Evolutionary conservation across 2,888 invertebrate genomes (phyloP).

Genomic region (Parascotia fuliginaria): DNA sequence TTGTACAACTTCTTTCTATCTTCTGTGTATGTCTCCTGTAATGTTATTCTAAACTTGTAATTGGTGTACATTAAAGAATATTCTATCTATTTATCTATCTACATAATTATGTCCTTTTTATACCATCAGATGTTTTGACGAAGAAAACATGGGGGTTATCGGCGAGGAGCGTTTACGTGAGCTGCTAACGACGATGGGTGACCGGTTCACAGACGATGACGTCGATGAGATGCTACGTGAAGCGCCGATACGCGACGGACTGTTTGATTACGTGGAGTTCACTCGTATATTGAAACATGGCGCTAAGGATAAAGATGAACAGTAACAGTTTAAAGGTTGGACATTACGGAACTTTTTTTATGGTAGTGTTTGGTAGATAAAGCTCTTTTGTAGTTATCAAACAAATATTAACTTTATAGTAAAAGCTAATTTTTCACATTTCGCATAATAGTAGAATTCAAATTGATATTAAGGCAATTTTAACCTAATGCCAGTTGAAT

Average conservation of each 20-base stretch:
- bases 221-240: conserved; percentile 99
- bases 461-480: no score
- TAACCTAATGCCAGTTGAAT: no score
- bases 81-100: no score
- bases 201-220: conserved; percentile 98
- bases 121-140: conserved; percentile 93
- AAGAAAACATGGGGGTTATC: conserved; percentile 96
- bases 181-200: conserved; percentile 98
- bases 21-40: no score
- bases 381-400: no score
- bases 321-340: conserved; percentile 75
- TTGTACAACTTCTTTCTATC: no score
- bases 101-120: background rate
- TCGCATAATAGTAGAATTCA: no score
- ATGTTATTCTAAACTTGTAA: no score
- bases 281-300: conserved; percentile 99
- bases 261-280: conserved; percentile 99
- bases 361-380: no score
- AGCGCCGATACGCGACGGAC: conserved; percentile 97
- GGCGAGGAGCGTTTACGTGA: conserved; percentile 98
- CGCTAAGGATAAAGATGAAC: conserved; percentile 99
- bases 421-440: no score
- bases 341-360: conserved; percentile 21
- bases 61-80: no score
- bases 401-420: no score